Evolutionary conservation across 2,888 invertebrate genomes (phyloP).

Genomic region (Drosophila yooni): DNA sequence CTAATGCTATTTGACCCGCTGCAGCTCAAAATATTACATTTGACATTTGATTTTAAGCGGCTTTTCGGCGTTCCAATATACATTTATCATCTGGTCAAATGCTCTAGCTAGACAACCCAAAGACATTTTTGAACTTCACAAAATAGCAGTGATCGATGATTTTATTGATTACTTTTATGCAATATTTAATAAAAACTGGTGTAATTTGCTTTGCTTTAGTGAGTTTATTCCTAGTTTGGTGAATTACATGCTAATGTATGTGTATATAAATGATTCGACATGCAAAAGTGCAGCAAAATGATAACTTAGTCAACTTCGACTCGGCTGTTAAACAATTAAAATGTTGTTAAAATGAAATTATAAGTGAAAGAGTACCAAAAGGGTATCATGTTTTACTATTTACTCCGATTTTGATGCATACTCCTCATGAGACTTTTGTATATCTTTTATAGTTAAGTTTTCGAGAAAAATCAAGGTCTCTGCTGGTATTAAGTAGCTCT

Average conservation of each 20-base stretch:
- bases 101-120: slow-evolving; percentile 1
- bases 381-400: neutral
- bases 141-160: neutral
- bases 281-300: neutral
- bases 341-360: too few species aligned
- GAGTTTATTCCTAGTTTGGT: neutral
- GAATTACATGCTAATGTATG: neutral
- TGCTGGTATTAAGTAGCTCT: slow-evolving; percentile 40
- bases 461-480: slow-evolving; percentile 10
- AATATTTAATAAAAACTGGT: neutral
- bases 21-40: slow-evolving; percentile 28
- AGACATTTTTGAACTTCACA: neutral
- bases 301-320: neutral
- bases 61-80: slow-evolving; percentile 34
- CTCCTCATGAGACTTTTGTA: neutral
- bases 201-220: neutral
- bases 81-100: slow-evolving; percentile 34
- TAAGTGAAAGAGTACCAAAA: neutral
- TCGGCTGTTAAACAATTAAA: neutral
- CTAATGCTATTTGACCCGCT: slow-evolving; percentile 37
- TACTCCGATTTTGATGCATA: neutral
- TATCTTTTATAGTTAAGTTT: neutral
- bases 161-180: neutral
- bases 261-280: neutral
- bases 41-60: slow-evolving; percentile 42